Evolutionary conservation across 2,113 vertebrate species (phyloP).

Genomic region (Cyanoramphus novaezelandiae): DNA sequence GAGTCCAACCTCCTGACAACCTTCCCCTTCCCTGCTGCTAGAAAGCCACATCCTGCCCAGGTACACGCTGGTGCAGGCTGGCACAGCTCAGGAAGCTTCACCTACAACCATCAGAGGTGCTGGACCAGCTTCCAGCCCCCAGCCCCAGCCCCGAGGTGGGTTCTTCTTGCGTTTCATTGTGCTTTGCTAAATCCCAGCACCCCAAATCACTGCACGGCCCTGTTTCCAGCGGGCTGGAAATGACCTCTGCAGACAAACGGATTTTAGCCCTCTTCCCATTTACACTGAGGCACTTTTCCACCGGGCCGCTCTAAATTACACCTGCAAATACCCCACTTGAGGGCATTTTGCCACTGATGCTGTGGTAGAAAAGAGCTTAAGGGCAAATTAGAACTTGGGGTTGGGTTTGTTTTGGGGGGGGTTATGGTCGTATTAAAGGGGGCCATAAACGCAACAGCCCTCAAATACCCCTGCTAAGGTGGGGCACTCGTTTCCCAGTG

Average conservation of each 20-base stretch:
- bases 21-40: not conserved
- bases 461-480: not conserved
- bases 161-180: not conserved
- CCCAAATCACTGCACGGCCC: not conserved
- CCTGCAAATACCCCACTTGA: not conserved
- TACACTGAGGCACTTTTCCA: not conserved
- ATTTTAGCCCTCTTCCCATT: not conserved
- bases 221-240: not conserved
- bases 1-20: not conserved
- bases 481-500: not conserved
- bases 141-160: rapidly evolving
- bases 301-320: not conserved
- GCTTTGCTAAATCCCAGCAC: not conserved
- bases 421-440: not conserved
- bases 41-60: not conserved
- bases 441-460: not conserved
- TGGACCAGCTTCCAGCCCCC: not conserved
- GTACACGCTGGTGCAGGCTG: not conserved
- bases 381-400: not conserved
- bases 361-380: not conserved
- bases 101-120: not conserved
- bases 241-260: not conserved
- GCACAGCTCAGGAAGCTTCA: not conserved
- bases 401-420: not conserved
- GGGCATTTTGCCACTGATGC: not conserved